phyloP scores from a whole-genome alignment of 2,797 vertebrate genomes.

The Phrynocephalus guinanensis region DNA sequence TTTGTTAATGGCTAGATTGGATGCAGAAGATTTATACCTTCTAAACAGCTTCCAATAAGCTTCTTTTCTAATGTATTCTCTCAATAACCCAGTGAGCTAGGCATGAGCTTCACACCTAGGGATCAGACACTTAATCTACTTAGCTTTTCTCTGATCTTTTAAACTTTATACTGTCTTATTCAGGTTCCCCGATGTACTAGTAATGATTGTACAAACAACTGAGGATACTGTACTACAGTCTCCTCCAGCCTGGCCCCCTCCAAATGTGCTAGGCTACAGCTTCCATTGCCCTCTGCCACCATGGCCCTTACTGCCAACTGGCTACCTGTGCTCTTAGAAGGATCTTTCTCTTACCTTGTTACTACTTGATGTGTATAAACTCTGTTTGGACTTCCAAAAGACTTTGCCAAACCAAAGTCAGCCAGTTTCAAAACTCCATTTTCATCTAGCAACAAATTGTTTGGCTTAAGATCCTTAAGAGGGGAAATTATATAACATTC shows the following conservation, averaged over 20 bases:
- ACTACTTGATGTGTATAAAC: constrained; percentile 97
- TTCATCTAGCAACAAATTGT: constrained; percentile 94
- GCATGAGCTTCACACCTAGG: neutral
- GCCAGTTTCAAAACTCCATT: constrained; percentile 95
- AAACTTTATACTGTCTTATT: neutral
- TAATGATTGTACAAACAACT: neutral
- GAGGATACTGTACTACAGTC: neutral
- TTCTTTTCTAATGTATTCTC: neutral
- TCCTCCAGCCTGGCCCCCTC: neutral
- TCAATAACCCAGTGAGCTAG: neutral
- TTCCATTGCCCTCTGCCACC: neutral
- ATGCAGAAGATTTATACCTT: neutral
- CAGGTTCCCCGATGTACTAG: rapidly evolving
- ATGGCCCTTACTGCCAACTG: neutral
- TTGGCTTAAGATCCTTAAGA: constrained; percentile 94
- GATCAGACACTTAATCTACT: neutral
- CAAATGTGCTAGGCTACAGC: neutral
- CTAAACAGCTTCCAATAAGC: neutral
- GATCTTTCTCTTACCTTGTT: constrained; percentile 85
- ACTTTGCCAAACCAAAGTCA: constrained; percentile 96
- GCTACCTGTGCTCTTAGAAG: neutral
- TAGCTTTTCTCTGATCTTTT: neutral
- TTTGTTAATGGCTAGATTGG: neutral
- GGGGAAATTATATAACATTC: constrained; percentile 25
- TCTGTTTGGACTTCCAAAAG: constrained; percentile 96